Conservation (phyloP, 2,888 invertebrate genomes). For the Lasius platythorax region DNA sequence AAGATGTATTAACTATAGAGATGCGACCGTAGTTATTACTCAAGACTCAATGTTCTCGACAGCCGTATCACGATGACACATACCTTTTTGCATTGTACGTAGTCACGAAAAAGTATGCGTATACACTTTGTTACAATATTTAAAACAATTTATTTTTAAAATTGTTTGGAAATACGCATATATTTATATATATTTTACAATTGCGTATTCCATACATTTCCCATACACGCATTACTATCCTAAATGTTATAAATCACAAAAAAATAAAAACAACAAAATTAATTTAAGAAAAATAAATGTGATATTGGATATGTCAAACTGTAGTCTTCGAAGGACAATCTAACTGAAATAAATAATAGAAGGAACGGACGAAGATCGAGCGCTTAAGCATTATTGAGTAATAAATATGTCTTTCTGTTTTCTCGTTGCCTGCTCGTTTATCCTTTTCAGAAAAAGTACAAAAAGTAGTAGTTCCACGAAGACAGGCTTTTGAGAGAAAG, state of each 20-base stretch:
- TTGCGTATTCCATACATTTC: neutral
- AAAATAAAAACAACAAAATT: neutral
- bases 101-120: neutral
- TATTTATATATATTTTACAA: neutral
- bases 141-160: neutral
- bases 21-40: constrained; percentile 19
- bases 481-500: neutral
- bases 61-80: neutral
- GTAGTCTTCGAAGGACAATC: neutral
- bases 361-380: neutral
- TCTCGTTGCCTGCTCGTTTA: neutral
- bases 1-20: constrained; percentile 4
- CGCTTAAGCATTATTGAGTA: neutral
- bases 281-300: neutral
- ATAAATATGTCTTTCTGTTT: neutral
- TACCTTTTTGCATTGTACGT: neutral
- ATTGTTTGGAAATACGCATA: neutral
- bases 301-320: neutral
- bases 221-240: neutral
- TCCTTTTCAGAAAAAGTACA: neutral
- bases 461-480: neutral
- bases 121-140: neutral
- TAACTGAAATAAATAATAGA: neutral
- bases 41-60: constrained; percentile 7
- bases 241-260: neutral